phyloP scores from a whole-genome alignment of 53 echinoderm and acorn worm species.

The Paelopatides confundens region DNA sequence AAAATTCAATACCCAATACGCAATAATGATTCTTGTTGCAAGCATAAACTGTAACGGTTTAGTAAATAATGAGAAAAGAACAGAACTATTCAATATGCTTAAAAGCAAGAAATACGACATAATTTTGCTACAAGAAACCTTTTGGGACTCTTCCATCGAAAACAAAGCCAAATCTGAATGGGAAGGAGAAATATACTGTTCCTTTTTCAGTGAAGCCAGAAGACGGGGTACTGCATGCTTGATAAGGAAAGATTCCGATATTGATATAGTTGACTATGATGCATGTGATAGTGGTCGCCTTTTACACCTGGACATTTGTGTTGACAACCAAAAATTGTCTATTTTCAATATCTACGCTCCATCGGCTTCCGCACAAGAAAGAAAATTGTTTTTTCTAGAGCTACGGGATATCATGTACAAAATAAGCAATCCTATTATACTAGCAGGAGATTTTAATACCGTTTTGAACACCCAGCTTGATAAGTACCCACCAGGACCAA shows the following conservation, averaged over 20 bases:
- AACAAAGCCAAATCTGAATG: background rate
- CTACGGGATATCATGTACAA: no score
- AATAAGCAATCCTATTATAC: background rate
- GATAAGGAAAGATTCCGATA: background rate
- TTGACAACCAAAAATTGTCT: background rate
- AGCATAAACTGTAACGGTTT: background rate
- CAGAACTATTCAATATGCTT: background rate
- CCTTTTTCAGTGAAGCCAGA: background rate
- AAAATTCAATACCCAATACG: no score
- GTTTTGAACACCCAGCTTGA: slow-evolving; percentile 1
- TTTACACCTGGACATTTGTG: background rate
- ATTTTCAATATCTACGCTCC: slow-evolving; percentile 22
- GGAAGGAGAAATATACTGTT: background rate
- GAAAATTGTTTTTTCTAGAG: background rate
- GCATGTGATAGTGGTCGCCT: background rate
- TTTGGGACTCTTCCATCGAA: background rate
- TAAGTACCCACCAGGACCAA: background rate
- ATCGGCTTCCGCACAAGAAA: no score
- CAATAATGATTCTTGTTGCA: background rate
- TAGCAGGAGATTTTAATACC: background rate
- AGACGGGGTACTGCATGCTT: background rate
- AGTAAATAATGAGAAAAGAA: background rate
- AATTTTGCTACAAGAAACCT: background rate
- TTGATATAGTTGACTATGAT: background rate
- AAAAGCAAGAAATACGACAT: background rate